Percentiles rank a stretch among this genome's conserved stretches.
Conservation (phyloP, 1,140 invertebrate genomes). For the Zeugodacus cucurbitae region DNA sequence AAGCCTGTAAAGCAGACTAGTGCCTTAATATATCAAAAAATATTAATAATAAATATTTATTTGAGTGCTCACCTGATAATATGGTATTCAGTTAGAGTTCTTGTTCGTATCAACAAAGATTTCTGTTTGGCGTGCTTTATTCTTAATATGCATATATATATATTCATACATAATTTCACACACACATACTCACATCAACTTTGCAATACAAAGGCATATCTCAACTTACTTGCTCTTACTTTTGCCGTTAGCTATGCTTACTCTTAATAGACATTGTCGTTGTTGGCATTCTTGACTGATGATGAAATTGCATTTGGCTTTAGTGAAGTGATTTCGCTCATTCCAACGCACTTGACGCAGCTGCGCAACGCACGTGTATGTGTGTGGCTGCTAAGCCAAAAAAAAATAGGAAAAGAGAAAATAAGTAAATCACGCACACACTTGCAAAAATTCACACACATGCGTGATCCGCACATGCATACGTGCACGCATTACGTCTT, state of each 20-base stretch:
- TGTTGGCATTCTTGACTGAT: not conserved
- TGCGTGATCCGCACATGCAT: not conserved
- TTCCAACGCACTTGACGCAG: not conserved
- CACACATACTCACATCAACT: too few relatives aligned
- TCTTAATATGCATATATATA: not conserved
- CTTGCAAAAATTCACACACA: not conserved
- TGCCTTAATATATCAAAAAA: too few relatives aligned
- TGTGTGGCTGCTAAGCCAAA: not conserved
- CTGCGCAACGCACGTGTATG: not conserved
- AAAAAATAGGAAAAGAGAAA: not conserved
- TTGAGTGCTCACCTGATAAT: too few relatives aligned
- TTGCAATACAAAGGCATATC: not conserved
- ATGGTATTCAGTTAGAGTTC: too few relatives aligned
- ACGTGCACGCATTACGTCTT: not conserved
- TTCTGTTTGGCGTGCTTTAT: too few relatives aligned
- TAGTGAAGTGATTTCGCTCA: not conserved
- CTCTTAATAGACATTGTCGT: not conserved
- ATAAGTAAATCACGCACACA: not conserved
- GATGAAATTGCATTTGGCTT: constrained; percentile 13
- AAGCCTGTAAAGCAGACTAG: too few relatives aligned
- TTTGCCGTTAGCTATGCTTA: not conserved
- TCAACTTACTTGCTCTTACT: not conserved
- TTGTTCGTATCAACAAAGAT: too few relatives aligned
- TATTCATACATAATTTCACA: not conserved
- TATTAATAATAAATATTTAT: too few relatives aligned